phyloP scores from a whole-genome alignment of 2,888 invertebrate genomes.

The Brenthis daphne region DNA sequence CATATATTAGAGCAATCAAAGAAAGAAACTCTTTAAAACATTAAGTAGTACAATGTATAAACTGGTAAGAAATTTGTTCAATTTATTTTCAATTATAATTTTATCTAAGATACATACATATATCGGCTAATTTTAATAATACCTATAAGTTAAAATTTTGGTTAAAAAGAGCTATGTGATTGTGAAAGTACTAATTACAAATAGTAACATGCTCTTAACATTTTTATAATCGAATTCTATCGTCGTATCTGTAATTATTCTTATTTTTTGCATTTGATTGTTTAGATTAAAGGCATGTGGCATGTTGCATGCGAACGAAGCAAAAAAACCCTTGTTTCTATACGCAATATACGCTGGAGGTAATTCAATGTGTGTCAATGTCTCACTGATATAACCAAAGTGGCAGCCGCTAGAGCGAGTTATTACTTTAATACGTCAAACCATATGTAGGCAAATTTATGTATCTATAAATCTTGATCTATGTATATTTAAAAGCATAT shows the following conservation, averaged over 20 bases:
- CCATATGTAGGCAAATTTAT: too few relatives aligned
- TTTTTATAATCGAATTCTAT: not conserved
- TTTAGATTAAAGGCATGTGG: not conserved
- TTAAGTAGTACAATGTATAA: too few relatives aligned
- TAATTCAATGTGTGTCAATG: conserved; percentile 21
- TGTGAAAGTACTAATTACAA: not conserved
- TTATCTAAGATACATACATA: too few relatives aligned
- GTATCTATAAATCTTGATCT: too few relatives aligned
- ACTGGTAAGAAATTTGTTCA: too few relatives aligned
- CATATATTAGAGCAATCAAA: too few relatives aligned
- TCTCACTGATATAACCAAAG: conserved; percentile 3
- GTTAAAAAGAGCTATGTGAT: too few relatives aligned
- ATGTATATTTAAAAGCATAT: too few relatives aligned
- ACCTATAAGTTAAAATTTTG: too few relatives aligned
- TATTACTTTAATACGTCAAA: conserved; percentile 1
- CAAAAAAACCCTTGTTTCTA: not conserved
- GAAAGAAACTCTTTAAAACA: too few relatives aligned
- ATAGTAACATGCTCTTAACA: not conserved
- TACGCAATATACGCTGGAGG: not conserved
- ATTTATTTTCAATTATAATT: too few relatives aligned
- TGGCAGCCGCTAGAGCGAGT: not conserved
- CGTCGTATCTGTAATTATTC: not conserved
- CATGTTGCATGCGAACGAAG: not conserved
- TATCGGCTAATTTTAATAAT: too few relatives aligned
- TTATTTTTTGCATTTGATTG: not conserved